These are phyloP conservation scores for Dunckerocampus dactyliophorus DNA, from an alignment of 2,113 vertebrate genomes.

Conservation along the genomic window DNA sequence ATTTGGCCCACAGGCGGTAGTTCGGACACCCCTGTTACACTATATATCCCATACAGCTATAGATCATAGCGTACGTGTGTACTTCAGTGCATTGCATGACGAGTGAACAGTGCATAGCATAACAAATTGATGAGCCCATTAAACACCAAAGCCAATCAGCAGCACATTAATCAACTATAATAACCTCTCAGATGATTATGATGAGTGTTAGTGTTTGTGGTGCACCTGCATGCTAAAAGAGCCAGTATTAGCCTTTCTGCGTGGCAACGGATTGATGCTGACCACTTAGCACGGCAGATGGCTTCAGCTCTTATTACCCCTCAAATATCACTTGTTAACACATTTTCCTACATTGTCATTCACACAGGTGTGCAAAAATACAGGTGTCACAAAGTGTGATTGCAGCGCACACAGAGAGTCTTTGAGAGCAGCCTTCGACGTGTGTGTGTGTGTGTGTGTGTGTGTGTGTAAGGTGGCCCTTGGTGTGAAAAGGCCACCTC, in stretches of 20 bases:
- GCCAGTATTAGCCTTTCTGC: conserved; percentile 42
- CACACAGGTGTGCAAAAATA: too few species aligned
- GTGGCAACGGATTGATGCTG: conserved; percentile 28
- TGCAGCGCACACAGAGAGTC: not conserved
- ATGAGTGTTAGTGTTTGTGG: conserved; percentile 19
- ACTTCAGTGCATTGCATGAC: not conserved
- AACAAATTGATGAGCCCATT: not conserved
- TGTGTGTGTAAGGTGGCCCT: conserved; percentile 57
- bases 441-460: conserved; percentile 48
- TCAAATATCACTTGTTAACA: too few species aligned
- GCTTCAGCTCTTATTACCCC: conserved; percentile 10
- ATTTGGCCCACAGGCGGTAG: too few species aligned
- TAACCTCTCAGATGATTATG: conserved; percentile 10
- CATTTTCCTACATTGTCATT: not conserved
- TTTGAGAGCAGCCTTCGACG: not conserved
- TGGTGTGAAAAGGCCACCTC: conserved; percentile 50
- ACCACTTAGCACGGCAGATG: conserved; percentile 12
- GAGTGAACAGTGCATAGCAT: not conserved
- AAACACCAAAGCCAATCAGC: not conserved
- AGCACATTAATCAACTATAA: conserved; percentile 7
- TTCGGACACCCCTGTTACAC: too few species aligned
- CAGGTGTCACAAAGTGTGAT: too few species aligned
- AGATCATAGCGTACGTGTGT: too few species aligned
- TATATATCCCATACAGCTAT: too few species aligned
- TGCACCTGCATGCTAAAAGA: conserved; percentile 26